Percentiles rank a stretch among this genome's conserved stretches.
phyloP scores from a whole-genome alignment of 2,888 invertebrate species.

The Chloroclysta siterata region DNA sequence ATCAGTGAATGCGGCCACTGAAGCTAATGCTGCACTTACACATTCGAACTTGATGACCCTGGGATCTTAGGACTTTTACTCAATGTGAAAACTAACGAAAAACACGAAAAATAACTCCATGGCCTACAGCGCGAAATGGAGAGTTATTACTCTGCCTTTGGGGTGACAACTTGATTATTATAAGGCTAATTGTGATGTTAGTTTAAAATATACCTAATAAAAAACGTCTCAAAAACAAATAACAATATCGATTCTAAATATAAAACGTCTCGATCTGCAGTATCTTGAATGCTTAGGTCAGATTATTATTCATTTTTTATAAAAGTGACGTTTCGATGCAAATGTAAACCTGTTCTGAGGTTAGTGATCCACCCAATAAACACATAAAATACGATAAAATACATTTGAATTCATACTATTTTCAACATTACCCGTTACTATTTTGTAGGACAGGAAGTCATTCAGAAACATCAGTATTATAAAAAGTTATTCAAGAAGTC shows the following conservation, averaged over 20 bases:
- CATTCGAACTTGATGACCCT: background rate
- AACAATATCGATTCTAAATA: background rate
- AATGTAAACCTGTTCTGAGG: constrained; percentile 55
- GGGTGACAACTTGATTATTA: no score
- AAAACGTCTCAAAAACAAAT: background rate
- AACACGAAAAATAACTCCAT: no score
- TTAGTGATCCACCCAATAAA: constrained; percentile 59
- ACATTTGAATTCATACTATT: constrained; percentile 41
- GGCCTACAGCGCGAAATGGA: no score
- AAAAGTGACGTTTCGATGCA: constrained; percentile 36
- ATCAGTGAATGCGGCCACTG: constrained; percentile 14
- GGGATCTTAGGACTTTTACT: no score
- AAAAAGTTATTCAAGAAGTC: constrained; percentile 21
- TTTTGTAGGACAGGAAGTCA: constrained; percentile 42
- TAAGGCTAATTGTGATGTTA: background rate
- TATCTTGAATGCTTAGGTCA: constrained; percentile 19
- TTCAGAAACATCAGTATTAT: constrained; percentile 24
- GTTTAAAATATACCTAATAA: background rate
- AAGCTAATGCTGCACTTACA: constrained; percentile 3
- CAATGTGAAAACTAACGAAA: no score
- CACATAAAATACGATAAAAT: constrained; percentile 44
- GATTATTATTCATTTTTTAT: constrained; percentile 33
- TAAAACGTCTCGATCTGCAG: constrained; percentile 22
- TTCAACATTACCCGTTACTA: constrained; percentile 33
- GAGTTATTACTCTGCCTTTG: no score